Evolutionary conservation across 2,888 invertebrate genomes (phyloP), one percentile per base, ranked within the genome.

Genomic region (Coleophora flavipennella): DNA sequence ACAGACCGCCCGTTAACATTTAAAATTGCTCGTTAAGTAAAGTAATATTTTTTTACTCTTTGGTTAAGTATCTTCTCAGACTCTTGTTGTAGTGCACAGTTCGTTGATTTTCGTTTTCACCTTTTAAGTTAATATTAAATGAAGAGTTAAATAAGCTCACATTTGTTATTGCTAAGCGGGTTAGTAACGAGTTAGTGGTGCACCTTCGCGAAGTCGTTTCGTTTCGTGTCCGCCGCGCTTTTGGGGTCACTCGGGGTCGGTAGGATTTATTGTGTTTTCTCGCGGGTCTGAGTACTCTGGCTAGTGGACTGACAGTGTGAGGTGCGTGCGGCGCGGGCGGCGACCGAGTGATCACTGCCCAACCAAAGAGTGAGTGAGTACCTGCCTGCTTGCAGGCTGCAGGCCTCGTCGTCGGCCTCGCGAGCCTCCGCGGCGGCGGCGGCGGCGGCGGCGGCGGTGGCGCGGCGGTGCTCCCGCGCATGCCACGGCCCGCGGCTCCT

Each of bases 211-310:
- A 58, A 59, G 63, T 76, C 76, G 75, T 75, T 72, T 79, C 79
- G 79, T 79, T 37, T 76, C 68, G 77, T 65, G 64, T 60, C 57
- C 61, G 59, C 62, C 67, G 71, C 67, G 67, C 75, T 68, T 56
- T 57, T 59, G 68, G 69, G 77, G 77, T 78, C 76, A 75, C 76
- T 67, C 64, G 69, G 72, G 77, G 76, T 76, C 74, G 67, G 63
- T 58, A 51, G 53, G 57, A 61, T 59, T 55, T 60, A 55, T 52
- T 57, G 55, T 62, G 53, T 59, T 60, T 54, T 60, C 53, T 56
- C 56, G 62, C 59, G 58, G 52, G 53, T 41, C 58, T 56, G 51
- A 49, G 51, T 41, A n/a, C n/a, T n/a, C n/a, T n/a, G 43, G 50
- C 35, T 49, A 38, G 49, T 41, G 42, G 43, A 40, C n/a, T 4